Conservation (phyloP, 2,797 vertebrate genomes). For the Coregonus ussuriensis region DNA sequence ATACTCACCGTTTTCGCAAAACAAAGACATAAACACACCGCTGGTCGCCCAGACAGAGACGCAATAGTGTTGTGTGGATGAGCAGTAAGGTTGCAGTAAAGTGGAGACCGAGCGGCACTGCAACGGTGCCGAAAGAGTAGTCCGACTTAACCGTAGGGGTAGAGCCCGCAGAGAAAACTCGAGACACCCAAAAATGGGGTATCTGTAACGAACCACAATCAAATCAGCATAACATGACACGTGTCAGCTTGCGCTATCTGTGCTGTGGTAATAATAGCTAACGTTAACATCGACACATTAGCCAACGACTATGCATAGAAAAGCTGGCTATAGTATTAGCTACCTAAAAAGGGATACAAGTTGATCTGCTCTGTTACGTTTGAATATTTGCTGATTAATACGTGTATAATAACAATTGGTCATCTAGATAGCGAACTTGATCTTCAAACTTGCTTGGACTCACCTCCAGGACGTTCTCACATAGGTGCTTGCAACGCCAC, state of each 20-base stretch:
- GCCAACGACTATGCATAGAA: neutral
- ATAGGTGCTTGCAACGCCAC: conserved; percentile 68
- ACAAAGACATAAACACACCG: conserved; percentile 99
- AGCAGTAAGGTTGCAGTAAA: conserved; percentile 30
- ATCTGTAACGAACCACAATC: conserved; percentile 43
- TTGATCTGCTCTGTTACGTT: neutral
- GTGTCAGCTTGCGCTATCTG: too few relatives aligned
- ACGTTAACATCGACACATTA: neutral
- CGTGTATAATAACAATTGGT: neutral
- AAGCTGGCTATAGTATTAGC: neutral
- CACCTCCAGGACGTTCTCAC: conserved; percentile 83
- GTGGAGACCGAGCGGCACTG: conserved; percentile 27
- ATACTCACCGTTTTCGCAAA: conserved; percentile 96
- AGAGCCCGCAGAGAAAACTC: conserved; percentile 41
- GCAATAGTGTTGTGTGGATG: conserved; percentile 80
- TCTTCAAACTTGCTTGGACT: conserved; percentile 45
- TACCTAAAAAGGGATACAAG: neutral
- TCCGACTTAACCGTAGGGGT: conserved; percentile 14
- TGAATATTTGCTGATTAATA: neutral
- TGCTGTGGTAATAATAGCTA: neutral
- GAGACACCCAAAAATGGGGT: conserved; percentile 55
- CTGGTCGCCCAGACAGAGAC: conserved; percentile 88
- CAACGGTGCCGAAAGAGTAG: conserved; percentile 27
- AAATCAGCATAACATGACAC: conserved; percentile 1
- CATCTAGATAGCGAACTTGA: neutral